These are phyloP conservation scores for Ctenoplectra terminalis DNA, from an alignment of 1,140 invertebrate genomes.

Conservation along the genomic window DNA sequence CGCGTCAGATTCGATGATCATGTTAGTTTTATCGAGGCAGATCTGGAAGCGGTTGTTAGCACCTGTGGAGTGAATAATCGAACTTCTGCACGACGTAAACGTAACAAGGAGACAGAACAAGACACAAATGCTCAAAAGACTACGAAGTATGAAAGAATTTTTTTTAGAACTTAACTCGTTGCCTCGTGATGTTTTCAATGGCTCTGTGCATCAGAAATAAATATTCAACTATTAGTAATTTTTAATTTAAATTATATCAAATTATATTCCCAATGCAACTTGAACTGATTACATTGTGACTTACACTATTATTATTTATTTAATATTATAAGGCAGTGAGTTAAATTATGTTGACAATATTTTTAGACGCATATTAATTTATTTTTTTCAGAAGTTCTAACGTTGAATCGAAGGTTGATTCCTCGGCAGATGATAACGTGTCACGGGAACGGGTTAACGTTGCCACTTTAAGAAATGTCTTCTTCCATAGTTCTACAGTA, in stretches of 20 bases:
- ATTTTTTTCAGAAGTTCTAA: conserved; percentile 66
- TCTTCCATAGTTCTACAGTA: conserved; percentile 75
- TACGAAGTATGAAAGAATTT: conserved; percentile 53
- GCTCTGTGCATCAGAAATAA: neutral
- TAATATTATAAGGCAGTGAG: too few species aligned
- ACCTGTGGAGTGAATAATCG: conserved; percentile 57
- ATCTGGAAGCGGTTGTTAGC: conserved; percentile 68
- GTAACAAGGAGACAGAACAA: conserved; percentile 76
- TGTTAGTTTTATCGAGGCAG: conserved; percentile 81
- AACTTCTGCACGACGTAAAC: conserved; percentile 71
- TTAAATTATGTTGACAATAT: conserved; percentile 1
- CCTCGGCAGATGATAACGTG: conserved; percentile 59
- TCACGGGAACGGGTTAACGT: conserved; percentile 75
- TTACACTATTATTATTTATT: too few species aligned
- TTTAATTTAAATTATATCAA: too few species aligned
- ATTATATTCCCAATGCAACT: too few species aligned
- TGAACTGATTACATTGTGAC: neutral
- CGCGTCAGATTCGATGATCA: conserved; percentile 85
- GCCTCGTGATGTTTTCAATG: neutral
- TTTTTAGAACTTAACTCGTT: neutral
- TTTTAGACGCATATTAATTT: conserved; percentile 8
- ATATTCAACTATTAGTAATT: too few species aligned
- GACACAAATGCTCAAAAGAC: conserved; percentile 69
- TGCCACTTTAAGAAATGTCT: conserved; percentile 75
- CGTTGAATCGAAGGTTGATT: conserved; percentile 67